phyloP scores from a whole-genome alignment of 2,888 invertebrate species.

The Platynereis dumerilii region DNA sequence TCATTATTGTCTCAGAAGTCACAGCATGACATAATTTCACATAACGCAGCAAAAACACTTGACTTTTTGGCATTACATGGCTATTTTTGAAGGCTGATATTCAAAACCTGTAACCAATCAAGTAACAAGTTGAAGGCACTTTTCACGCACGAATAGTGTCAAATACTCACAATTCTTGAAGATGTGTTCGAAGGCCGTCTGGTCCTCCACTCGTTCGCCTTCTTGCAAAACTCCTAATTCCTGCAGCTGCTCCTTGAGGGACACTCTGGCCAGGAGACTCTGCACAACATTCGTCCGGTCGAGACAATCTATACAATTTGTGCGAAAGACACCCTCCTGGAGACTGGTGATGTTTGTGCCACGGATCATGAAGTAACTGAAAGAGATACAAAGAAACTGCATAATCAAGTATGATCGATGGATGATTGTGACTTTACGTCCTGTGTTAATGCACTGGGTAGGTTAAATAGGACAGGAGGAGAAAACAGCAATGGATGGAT shows the following conservation, averaged over 20 bases:
- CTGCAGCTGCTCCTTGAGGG: slow-evolving; percentile 77
- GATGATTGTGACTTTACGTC: no score
- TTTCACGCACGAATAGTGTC: no score
- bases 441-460: no score
- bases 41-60: no score
- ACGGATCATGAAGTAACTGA: slow-evolving; percentile 78
- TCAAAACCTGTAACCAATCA: neutral
- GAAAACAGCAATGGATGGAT: no score
- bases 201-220: slow-evolving; percentile 73
- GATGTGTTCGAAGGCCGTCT: slow-evolving; percentile 74
- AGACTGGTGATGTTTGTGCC: slow-evolving; percentile 76
- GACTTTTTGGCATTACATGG: neutral
- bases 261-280: slow-evolving; percentile 85
- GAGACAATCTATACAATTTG: slow-evolving; percentile 97
- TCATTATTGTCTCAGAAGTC: no score
- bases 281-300: slow-evolving; percentile 99
- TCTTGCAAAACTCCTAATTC: slow-evolving; percentile 75
- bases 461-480: no score
- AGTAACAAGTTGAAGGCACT: neutral
- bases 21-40: no score
- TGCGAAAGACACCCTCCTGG: slow-evolving; percentile 85
- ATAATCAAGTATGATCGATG: no score
- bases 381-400: no score
- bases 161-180: slow-evolving; percentile 74
- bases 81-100: neutral